phyloP scores from a whole-genome alignment of 2,797 vertebrate genomes.

The Pseudochirops cupreus region DNA sequence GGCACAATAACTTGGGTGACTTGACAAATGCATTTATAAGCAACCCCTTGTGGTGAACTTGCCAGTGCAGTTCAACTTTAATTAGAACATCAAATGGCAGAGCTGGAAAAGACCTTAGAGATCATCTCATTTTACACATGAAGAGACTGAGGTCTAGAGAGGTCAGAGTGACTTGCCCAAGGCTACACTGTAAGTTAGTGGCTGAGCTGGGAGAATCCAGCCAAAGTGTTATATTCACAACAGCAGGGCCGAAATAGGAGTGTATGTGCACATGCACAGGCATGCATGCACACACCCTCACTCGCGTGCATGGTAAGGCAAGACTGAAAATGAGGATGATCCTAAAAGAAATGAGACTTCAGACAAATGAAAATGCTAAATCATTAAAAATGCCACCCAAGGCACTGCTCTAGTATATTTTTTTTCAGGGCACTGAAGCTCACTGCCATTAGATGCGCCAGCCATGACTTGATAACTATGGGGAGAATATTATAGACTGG shows the following conservation, averaged over 20 bases:
- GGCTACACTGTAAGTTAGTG: background rate
- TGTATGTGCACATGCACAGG: too few relatives aligned
- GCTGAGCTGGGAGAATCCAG: background rate
- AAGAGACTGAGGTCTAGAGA: background rate
- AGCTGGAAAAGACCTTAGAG: background rate
- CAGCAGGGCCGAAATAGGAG: background rate
- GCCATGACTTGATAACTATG: background rate
- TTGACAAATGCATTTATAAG: constrained; percentile 29
- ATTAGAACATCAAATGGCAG: constrained; percentile 38
- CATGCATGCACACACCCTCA: too few relatives aligned
- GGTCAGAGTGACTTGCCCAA: background rate
- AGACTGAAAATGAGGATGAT: background rate
- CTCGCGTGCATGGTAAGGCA: background rate
- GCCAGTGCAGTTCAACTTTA: constrained; percentile 15
- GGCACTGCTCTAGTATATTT: background rate
- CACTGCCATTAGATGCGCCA: constrained; percentile 23
- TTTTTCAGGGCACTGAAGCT: background rate
- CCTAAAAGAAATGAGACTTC: constrained; percentile 8
- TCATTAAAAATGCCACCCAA: background rate
- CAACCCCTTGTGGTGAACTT: background rate
- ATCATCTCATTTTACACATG: constrained; percentile 5
- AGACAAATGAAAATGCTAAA: constrained; percentile 9
- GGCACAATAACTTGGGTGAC: background rate
- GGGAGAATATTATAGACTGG: constrained; percentile 24
- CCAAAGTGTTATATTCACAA: background rate